Base-by-base conservation (phyloP, 2,888 invertebrate species). In the Eupithecia exiguata region DNA sequence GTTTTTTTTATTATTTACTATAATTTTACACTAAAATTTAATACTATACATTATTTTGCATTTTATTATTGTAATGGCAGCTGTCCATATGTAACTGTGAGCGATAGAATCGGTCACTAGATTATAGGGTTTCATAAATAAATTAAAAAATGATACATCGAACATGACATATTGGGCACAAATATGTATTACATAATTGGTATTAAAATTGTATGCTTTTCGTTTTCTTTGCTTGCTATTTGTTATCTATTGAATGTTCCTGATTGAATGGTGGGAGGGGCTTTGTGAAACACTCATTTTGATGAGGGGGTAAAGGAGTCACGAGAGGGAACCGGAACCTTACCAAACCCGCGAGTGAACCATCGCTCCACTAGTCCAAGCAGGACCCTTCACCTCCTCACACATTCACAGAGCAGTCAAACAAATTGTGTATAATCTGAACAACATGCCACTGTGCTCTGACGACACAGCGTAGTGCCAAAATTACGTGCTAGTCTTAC, bases 101-200 rank as follows among this genome's bases (percentile, higher is more conserved):
- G 85, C 86, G 90, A 90, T 91, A 81, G 83, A 86, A 90, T 91
- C 90, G 87, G 81, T 89, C 88, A 87, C 88, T 88, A 88, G 86
- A 85, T 86, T 85, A 86, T 90, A 91, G 91, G 92, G 90, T 93
- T 92, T 92, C 92, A 89, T 91, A 89, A 90, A 89, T 90, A 87
- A 89, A 90, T 88, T 87, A 82, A 88, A 73, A 91, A 93, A 91
- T 87, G 87, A 92, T 93, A 94, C 94, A 94, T 94, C 94, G 94
- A 94, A 94, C 94, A 93, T 93, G 93, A 94, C 93, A 93, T 90
- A 92, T 93, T 92, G 94, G 94, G 94, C 94, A 94, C 94, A 94
- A 94, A 81, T 91, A 91, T 80, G 80, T 79, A 79, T 79, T 80
- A 75, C 63, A 72, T 75, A 76, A 78, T 89, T 86, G 84, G 86